A percentile compares a stretch with the other conserved stretches of the same genome.
These are phyloP conservation scores for Ectobius pallidus DNA, from an alignment of 2,888 invertebrate genomes.

Conservation along the genomic window DNA sequence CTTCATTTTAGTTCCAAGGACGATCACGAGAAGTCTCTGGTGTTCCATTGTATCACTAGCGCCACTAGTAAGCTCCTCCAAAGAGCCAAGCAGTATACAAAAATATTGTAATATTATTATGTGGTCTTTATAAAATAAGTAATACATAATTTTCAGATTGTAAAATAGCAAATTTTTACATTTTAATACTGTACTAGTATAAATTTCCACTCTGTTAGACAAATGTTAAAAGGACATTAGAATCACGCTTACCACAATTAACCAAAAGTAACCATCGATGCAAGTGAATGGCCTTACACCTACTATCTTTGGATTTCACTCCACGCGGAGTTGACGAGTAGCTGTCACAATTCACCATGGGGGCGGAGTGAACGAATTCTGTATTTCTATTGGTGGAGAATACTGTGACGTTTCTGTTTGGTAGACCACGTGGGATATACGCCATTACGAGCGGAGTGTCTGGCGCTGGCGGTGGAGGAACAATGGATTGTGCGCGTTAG, in stretches of 20 bases:
- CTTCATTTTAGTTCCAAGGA: constrained; percentile 40
- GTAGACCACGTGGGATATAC: constrained; percentile 46
- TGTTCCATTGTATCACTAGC: too few species aligned
- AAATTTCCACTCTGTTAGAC: too few species aligned
- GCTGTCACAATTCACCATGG: constrained; percentile 45
- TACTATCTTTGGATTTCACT: constrained; percentile 44
- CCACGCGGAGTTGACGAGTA: constrained; percentile 53
- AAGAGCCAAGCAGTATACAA: neutral
- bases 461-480: constrained; percentile 44
- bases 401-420: constrained; percentile 43
- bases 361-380: constrained; percentile 46
- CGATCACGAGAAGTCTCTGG: constrained; percentile 41
- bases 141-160: too few species aligned
- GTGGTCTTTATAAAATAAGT: neutral
- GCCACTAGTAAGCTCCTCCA: neutral
- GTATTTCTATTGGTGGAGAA: constrained; percentile 41
- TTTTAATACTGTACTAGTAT: too few species aligned
- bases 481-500: constrained; percentile 45
- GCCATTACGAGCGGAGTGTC: constrained; percentile 46
- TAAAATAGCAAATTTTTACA: too few species aligned
- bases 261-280: neutral
- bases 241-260: neutral
- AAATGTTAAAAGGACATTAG: too few species aligned
- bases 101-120: neutral
- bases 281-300: constrained; percentile 34